Evolutionary conservation across 2,113 vertebrate genomes (phyloP), one percentile per base, ranked within the genome.

Genomic region (Ploceus nigricollis): DNA sequence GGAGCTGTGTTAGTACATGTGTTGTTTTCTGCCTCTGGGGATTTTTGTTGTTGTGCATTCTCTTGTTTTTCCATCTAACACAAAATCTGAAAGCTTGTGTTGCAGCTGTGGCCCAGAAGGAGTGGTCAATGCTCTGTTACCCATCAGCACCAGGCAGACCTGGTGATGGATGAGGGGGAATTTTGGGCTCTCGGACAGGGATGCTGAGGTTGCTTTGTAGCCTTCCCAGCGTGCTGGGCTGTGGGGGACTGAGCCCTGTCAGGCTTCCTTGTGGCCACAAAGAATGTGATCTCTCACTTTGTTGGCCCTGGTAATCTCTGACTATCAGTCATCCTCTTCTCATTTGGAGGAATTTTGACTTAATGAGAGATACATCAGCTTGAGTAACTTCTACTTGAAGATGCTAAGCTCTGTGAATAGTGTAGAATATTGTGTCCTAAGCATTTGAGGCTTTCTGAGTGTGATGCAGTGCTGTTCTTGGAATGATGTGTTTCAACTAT

Each of bases 361-460:
- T 97, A 72, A 96, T 90, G 83, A 95, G 92, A 72, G 90, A 76
- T 56, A 51, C 81, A 53, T 96, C 86, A 82, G 72, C 87, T 78
- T 94, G 64, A 96, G 91, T 97, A 91, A 96, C 95, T 96, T 89
- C 93, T 96, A 61, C 91, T 95, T 95, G 88, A 97, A 87, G 95
- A 87, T 93, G 75, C 64, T 96, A 95, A 97, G 76, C 58, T 82
- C 78, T 75, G 16, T 87, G 89, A 96, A 96, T 87, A 90, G 66
- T 90, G 91, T 97, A 87, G 91, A 94, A 92, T 90, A 94, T 81
- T 0, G 0, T 82, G 64, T 75, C 60, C 57, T 66, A 81, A 96
- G 90, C 82, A 97, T 97, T 95, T 96, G 90, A 97, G 66, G 84
- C 68, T 56, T 95, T 87, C 82, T 75, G 82, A 94, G 84, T 80